Evolutionary conservation across 2,888 invertebrate species (phyloP), one percentile per base, ranked within the genome.

Genomic region (Pterostichus niger): DNA sequence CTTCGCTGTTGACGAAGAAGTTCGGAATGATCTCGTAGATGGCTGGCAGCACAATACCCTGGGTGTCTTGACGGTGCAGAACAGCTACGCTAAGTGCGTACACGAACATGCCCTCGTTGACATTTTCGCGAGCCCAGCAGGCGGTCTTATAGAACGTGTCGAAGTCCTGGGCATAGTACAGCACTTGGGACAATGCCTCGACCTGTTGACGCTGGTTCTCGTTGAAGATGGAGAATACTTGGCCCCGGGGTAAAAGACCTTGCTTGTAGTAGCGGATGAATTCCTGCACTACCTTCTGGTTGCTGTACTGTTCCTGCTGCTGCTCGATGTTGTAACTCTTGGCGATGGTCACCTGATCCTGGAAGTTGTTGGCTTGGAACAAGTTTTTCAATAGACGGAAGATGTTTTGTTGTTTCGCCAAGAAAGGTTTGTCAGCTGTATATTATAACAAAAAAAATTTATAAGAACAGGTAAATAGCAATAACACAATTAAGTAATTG

Each of bases 151-250:
- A 91, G 90, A 96, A 95, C 49, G 94, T 94, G 31, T 93, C 91
- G 88, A 92, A 95, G 88, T 94, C 93, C 88, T 94, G 94, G 85
- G 95, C 94, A 83, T 93, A 93, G 90, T 92, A 92, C 85, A 96
- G 91, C 78, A 94, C 90, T 87, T 94, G 92, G 89, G 94, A 94
- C 17, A 96, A 89, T 5, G 93, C 92, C 5, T 92, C 88, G 10
- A 93, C 93, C 87, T 96, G 93, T 86, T 92, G 91, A 75, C 92
- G 90, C 83, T 95, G 94, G 54, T 91, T 89, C 78, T 92, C 91
- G 87, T 94, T 91, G 87, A 92, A 92, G 87, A 92, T 91, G 15
- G 93, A 93, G 91, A 93, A 95, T 11, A 93, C 90, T 84, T 93
- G 91, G 49, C 91, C 92, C 59, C 91, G 91, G 0, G 93, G 93